phyloP scores from a whole-genome alignment of 1,140 invertebrate species.

The Eriosoma lanigerum region DNA sequence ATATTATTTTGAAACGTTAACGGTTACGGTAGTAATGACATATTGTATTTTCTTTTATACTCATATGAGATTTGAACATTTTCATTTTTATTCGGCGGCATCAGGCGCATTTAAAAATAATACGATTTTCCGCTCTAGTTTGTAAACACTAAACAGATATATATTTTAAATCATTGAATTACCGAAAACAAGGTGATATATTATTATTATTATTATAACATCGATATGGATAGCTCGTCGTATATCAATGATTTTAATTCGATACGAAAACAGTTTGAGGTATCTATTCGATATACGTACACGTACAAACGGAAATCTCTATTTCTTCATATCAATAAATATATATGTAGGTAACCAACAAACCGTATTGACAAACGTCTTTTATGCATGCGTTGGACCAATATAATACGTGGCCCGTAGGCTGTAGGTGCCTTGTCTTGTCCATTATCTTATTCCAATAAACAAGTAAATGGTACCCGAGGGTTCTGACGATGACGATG shows the following conservation, averaged over 20 bases:
- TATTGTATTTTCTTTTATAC: no score
- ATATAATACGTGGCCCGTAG: slow-evolving; percentile 8
- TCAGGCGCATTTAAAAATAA: background rate
- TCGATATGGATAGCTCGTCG: no score
- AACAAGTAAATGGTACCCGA: slow-evolving; percentile 24
- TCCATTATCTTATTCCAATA: slow-evolving; percentile 1
- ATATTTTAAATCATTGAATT: background rate
- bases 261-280: slow-evolving; percentile 7
- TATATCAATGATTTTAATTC: slow-evolving; percentile 24
- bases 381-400: background rate
- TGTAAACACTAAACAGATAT: background rate
- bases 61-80: no score
- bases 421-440: slow-evolving; percentile 15
- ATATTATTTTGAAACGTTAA: no score
- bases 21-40: no score
- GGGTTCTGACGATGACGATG: background rate
- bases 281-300: background rate
- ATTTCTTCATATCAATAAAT: background rate
- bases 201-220: no score
- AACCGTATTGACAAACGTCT: background rate
- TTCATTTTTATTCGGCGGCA: background rate
- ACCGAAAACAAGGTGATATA: no score
- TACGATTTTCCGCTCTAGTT: slow-evolving; percentile 26
- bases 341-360: background rate
- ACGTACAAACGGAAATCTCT: background rate